Percentiles rank a stretch among this genome's conserved stretches.
Evolutionary conservation across 2,888 invertebrate species (phyloP).

Genomic region (Synergus umbraculus): DNA sequence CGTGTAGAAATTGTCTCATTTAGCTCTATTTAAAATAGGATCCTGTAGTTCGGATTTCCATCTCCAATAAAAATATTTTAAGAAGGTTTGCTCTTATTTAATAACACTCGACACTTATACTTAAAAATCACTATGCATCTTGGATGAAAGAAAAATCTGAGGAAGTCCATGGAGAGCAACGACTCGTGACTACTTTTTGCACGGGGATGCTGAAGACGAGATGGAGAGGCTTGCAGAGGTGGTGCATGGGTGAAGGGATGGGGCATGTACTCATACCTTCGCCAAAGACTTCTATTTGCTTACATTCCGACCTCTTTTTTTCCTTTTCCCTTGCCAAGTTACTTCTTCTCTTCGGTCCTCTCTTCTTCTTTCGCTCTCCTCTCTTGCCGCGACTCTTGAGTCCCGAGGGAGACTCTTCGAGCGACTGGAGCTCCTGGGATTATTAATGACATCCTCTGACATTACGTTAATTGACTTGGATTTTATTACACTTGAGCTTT

Average conservation of each 20-base stretch:
- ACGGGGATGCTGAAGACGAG: constrained; percentile 56
- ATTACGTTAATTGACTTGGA: constrained; percentile 72
- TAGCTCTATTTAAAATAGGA: no score
- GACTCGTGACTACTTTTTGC: constrained; percentile 69
- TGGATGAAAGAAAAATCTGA: constrained; percentile 51
- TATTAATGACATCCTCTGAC: constrained; percentile 70
- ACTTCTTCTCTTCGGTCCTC: constrained; percentile 21
- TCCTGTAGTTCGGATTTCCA: no score
- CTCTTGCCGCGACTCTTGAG: constrained; percentile 44
- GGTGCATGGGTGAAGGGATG: constrained; percentile 39
- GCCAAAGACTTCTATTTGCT: constrained; percentile 66
- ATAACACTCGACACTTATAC: not conserved
- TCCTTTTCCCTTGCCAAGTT: constrained; percentile 42
- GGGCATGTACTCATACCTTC: constrained; percentile 50
- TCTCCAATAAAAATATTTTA: no score
- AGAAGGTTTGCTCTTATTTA: no score
- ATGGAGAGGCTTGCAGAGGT: constrained; percentile 39
- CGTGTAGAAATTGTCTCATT: no score
- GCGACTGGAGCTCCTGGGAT: constrained; percentile 58
- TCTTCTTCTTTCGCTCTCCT: constrained; percentile 40
- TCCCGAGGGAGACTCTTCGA: constrained; percentile 46
- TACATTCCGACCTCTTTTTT: constrained; percentile 59
- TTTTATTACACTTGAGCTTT: constrained; percentile 69
- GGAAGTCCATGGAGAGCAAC: constrained; percentile 64
- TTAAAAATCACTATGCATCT: not conserved